Percentiles rank a stretch among this genome's conserved stretches.
Conservation (phyloP, 2,888 invertebrate genomes). For the Nomada ferruginata region DNA sequence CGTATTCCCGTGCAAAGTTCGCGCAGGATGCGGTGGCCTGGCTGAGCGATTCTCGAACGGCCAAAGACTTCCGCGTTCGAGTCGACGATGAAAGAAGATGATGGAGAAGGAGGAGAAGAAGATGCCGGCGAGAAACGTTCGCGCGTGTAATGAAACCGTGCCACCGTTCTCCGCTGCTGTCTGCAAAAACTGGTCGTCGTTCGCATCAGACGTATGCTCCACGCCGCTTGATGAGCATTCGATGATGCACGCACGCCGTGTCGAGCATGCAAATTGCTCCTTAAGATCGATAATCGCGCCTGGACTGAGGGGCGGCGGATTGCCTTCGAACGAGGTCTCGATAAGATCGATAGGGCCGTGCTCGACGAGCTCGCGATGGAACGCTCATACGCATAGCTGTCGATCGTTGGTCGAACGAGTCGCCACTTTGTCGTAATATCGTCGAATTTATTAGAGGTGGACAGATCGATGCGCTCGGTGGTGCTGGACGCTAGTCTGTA, state of each 20-base stretch:
- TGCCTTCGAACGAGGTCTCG: conserved; percentile 23
- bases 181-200: conserved; percentile 61
- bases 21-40: conserved; percentile 17
- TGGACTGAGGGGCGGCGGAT: background rate
- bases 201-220: conserved; percentile 34
- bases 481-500: too few species aligned
- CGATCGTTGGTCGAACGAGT: background rate
- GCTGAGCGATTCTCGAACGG: conserved; percentile 22
- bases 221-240: conserved; percentile 45
- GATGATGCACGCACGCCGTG: conserved; percentile 53
- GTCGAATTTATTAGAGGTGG: conserved; percentile 23
- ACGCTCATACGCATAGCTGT: background rate
- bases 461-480: background rate
- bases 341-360: conserved; percentile 38
- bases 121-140: conserved; percentile 11
- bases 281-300: conserved; percentile 46
- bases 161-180: conserved; percentile 31
- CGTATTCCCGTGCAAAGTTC: conserved; percentile 27
- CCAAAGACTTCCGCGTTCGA: conserved; percentile 35
- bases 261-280: conserved; percentile 50
- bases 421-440: conserved; percentile 35
- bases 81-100: background rate
- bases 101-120: background rate
- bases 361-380: background rate
- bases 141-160: conserved; percentile 53